Evolutionary conservation across 2,113 vertebrate genomes (phyloP), one percentile per base, ranked within the genome.

Genomic region (Sylvietta virens): DNA sequence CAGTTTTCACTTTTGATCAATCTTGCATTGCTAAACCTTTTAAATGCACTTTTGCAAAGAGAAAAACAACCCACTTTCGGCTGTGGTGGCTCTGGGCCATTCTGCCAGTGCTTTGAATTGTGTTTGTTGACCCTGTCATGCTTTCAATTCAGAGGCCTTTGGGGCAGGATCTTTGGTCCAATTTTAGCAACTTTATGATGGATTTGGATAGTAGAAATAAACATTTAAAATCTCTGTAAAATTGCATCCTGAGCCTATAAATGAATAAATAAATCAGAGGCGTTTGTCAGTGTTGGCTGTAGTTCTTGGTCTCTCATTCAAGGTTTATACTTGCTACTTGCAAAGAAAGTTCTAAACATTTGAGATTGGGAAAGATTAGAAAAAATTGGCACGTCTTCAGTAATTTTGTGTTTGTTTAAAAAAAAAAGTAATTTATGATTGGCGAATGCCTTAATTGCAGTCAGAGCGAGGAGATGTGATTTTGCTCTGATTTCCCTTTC

Each of bases 121-220:
- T n/a, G 2, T 62, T 90, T 83, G 62, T 88, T 95, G 94, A 95
- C 92, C 93, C 92, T 40, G 30, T 88, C 53, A 2, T n/a, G 42
- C 78, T 87, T 50, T 33, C 17, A 5, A 66, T 87, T 77, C 71
- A 89, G 5, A 85, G 77, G 79, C 82, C 72, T 86, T 58, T 45
- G 51, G 85, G 82, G 87, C 85, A 86, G 70, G 66, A 88, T 82
- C 67, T 80, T 72, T 65, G 67, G 53, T 91, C 73, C 87, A 81
- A 42, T 91, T 97, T 90, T 96, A 96, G 82, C 85, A 83, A 40
- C 82, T 95, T 66, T 50, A 7, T 61, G 85, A n/a, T 71, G 87
- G 67, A 51, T 91, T 85, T 91, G 93, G 71, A 13, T 30, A 21
- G 67, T 35, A 51, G 42, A 81, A 53, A 62, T 93, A 93, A 90